Evolutionary conservation across 2,113 vertebrate genomes (phyloP), one percentile per base, ranked within the genome.

Genomic region (Stercorarius parasiticus): DNA sequence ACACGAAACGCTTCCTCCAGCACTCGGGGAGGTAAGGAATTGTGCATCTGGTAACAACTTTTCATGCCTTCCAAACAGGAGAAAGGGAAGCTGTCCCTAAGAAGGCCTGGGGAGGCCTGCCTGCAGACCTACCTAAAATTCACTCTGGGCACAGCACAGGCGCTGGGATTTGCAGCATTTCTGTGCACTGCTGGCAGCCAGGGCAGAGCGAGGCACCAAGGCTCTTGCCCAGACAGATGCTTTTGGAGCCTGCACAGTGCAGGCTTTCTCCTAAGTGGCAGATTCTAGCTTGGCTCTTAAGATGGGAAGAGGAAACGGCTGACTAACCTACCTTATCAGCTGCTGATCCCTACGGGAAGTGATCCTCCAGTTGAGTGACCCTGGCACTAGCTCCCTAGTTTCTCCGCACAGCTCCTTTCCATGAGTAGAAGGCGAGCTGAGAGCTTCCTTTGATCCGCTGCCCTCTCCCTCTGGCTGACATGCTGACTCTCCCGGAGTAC

Each of bases 341-440:
- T 97, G 98, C 90, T 97, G 98, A 95, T 98, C 98, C 98, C 98
- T 98, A 98, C 0, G 98, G 97, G 97, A 98, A 98, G 97, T 96
- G 98, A 96, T 98, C 97, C 98, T 98, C 98, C 98, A 98, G 97
- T 88, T 98, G 98, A 95, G 95, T 97, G 98, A 97, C 98, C 98
- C 98, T 98, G 98, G 98, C 98, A 98, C 98, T 98, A 98, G 97
- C 95, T 98, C 98, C 98, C 98, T 98, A 98, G 98, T 93, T 98
- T 96, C 97, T 98, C 96, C 98, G 97, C 96, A 98, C 66, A 97
- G 98, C 95, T 98, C 97, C 95, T 98, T 95, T 98, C 98, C 98
- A 97, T 69, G 98, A 98, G 89, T 72, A 97, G 97, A 97, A 96
- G 97, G 96, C 40, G 97, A 97, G 94, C 96, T 97, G 95, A 97